A percentile compares a stretch with the other conserved stretches of the same genome.
These are phyloP conservation scores for Polypedilum pembai DNA, from an alignment of 1,140 invertebrate genomes.

Conservation along the genomic window DNA sequence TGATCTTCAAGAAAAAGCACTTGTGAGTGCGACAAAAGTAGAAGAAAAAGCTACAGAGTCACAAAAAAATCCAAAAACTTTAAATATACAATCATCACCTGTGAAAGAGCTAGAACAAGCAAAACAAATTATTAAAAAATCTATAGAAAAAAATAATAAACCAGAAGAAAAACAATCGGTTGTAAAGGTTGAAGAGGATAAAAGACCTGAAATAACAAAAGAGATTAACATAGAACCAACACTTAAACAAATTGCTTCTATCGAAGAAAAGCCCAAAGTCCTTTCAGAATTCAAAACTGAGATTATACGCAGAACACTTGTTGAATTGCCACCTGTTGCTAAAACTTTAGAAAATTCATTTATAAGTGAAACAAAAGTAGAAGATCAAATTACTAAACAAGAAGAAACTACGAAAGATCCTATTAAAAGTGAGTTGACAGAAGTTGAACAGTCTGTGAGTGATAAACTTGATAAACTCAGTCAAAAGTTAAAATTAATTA, in stretches of 20 bases:
- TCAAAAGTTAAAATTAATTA: conserved; percentile 29
- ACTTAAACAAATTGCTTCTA: conserved; percentile 27
- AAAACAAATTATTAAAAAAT: neutral
- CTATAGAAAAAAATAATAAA: conserved; percentile 35
- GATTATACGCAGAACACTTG: conserved; percentile 4
- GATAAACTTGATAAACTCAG: conserved; percentile 29
- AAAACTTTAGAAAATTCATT: neutral
- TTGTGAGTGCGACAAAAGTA: conserved; percentile 29
- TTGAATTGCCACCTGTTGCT: conserved; percentile 4
- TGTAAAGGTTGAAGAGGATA: conserved; percentile 1
- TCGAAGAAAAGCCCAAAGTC: conserved; percentile 29
- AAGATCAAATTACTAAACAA: conserved; percentile 26
- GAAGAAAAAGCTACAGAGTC: conserved; percentile 38
- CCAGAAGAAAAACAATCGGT: conserved; percentile 28
- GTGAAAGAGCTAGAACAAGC: conserved; percentile 32
- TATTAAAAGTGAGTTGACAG: conserved; percentile 22
- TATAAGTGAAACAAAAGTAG: neutral
- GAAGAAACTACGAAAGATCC: conserved; percentile 21
- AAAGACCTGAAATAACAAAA: conserved; percentile 8
- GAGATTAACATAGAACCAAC: conserved; percentile 30
- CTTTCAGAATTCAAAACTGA: conserved; percentile 27
- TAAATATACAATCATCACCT: too few species aligned
- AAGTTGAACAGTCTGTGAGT: conserved; percentile 29
- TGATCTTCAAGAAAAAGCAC: neutral
- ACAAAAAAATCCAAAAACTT: too few species aligned